Evolutionary conservation across 2,888 invertebrate species (phyloP).

Genomic region (Drosophila infuscata): DNA sequence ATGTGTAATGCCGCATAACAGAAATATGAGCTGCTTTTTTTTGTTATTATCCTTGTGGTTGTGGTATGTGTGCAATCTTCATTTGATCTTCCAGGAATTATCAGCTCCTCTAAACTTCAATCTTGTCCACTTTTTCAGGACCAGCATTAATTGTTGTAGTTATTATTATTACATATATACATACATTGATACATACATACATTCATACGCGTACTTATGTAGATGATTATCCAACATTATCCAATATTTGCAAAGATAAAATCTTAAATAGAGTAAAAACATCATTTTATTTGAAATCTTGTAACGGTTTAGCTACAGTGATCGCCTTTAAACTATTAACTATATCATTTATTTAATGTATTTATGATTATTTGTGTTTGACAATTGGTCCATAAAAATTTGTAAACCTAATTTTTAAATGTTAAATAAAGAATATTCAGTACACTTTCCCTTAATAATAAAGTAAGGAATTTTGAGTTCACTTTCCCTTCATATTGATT

Average conservation of each 20-base stretch:
- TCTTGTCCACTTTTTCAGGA: constrained; percentile 35
- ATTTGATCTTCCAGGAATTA: constrained; percentile 33
- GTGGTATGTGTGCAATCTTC: constrained; percentile 50
- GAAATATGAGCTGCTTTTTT: constrained; percentile 27
- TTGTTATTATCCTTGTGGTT: constrained; percentile 8
- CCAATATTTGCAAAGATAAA: neutral
- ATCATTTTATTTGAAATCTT: neutral
- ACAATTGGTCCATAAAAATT: neutral
- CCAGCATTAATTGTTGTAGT: constrained; percentile 1
- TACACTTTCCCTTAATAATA: neutral
- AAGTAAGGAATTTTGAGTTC: neutral
- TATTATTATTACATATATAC: neutral
- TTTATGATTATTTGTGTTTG: neutral
- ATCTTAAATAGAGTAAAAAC: neutral
- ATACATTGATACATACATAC: neutral
- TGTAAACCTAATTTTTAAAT: neutral
- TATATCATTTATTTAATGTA: neutral
- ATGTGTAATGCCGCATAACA: constrained; percentile 37
- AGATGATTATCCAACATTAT: neutral
- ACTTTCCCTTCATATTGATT: neutral
- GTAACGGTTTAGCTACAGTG: neutral
- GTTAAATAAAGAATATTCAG: neutral
- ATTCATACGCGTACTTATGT: neutral
- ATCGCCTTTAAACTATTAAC: neutral
- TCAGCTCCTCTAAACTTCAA: constrained; percentile 48